These are phyloP conservation scores for Theristicus caerulescens DNA, from an alignment of 2,113 vertebrate species.

Conservation along the genomic window DNA sequence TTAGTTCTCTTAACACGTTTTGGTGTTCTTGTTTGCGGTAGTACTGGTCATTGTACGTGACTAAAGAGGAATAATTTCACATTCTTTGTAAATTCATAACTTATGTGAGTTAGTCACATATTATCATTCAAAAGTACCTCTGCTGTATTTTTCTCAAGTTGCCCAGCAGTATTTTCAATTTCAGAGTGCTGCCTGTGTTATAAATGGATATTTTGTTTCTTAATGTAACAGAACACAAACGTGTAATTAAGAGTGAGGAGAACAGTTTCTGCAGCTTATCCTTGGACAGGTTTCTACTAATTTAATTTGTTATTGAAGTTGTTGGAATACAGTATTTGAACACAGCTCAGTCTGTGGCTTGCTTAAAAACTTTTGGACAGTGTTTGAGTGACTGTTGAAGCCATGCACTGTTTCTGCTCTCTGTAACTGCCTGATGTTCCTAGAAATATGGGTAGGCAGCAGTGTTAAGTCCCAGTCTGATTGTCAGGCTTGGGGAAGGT, in stretches of 20 bases:
- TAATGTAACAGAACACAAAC: neutral
- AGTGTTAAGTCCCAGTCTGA: no score
- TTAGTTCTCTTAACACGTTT: neutral
- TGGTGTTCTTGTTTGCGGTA: neutral
- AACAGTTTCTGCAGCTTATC: neutral
- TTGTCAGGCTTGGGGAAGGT: no score
- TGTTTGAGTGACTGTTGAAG: neutral
- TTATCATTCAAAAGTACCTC: neutral
- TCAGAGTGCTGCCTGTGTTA: neutral
- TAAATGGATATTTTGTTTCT: neutral
- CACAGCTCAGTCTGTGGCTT: neutral
- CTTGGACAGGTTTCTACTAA: neutral
- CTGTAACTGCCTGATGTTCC: neutral
- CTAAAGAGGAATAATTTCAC: neutral
- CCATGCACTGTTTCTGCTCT: neutral
- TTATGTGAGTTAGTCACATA: neutral
- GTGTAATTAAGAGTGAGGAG: neutral
- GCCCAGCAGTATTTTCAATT: neutral
- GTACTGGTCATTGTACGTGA: accelerated
- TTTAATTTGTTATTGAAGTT: neutral
- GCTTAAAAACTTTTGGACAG: neutral
- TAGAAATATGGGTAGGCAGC: neutral
- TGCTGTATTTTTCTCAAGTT: neutral
- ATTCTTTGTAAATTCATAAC: neutral
- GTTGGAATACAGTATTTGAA: neutral